These are phyloP conservation scores for Peromyscus attwateri DNA, from an alignment of 2,797 vertebrate genomes.

Conservation along the genomic window DNA sequence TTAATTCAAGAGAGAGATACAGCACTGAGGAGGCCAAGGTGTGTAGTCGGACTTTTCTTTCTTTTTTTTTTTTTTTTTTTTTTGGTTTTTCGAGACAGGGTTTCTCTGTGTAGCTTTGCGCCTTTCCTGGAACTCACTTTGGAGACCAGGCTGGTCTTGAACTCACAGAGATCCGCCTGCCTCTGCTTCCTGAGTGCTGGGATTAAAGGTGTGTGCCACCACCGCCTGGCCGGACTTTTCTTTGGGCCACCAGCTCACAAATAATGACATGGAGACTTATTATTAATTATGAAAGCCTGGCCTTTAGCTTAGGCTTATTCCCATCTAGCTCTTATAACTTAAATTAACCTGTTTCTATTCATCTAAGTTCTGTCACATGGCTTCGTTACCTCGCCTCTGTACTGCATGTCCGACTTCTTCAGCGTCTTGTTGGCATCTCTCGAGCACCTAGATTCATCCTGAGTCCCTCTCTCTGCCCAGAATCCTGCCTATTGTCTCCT, in stretches of 20 bases:
- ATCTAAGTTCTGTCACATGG: not conserved
- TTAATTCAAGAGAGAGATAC: not conserved
- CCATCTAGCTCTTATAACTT: not conserved
- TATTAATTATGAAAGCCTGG: not conserved
- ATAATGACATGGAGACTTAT: not conserved
- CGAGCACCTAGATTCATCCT: not conserved
- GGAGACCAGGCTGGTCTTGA: too few relatives aligned
- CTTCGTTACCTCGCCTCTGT: not conserved
- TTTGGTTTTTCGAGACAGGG: too few relatives aligned
- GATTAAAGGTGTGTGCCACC: too few relatives aligned
- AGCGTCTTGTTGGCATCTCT: not conserved
- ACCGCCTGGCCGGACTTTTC: not conserved
- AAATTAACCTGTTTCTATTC: not conserved
- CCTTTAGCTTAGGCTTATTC: not conserved
- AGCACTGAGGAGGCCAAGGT: not conserved
- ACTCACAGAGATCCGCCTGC: too few relatives aligned
- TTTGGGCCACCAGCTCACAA: not conserved
- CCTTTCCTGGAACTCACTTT: too few relatives aligned
- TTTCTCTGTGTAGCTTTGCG: too few relatives aligned
- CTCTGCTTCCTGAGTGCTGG: too few relatives aligned
- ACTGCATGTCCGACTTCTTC: not conserved
- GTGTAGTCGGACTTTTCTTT: not conserved
- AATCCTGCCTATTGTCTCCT: not conserved
- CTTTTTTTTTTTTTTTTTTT: too few relatives aligned
- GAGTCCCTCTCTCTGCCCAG: not conserved